Evolutionary conservation across 2,797 vertebrate genomes (phyloP), one percentile per base, ranked within the genome.

Genomic region (Melanotaenia parkinsoni): DNA sequence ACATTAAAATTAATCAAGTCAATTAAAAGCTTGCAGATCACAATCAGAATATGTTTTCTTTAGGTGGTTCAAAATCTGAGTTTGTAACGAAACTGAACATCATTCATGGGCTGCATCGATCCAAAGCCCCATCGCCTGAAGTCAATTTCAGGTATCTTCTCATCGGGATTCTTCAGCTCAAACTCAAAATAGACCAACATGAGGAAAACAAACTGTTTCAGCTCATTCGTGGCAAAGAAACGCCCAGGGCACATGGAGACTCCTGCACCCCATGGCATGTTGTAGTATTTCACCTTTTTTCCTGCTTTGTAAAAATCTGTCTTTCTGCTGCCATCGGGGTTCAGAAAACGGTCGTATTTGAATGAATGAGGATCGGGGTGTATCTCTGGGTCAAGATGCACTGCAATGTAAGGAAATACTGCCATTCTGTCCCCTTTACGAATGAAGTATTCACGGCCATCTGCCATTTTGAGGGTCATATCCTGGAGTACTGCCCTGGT

Each of bases 221-320:
- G 90, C 91, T 99, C 97, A 16, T 93, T 94, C 0, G 87, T 72
- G 45, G 97, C 97, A 0, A 99, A 96, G 86, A 96, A 98, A 1
- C 97, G 90, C 0, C 97, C 98, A 0, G 97, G 98, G 54, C 97
- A 99, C 81, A 95, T 96, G 72, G 95, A 95, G 33, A 93, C 77
- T 0, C 97, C 97, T 0, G 95, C 94, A 0, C 97, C 97, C 97
- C 97, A 99, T 0, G 97, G 97, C 97, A 99, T 97, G 89, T 0
- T 96, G 81, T 92, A 95, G 33, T 95, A 95, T 76, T 95, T 97
- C 72, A 97, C 79, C 72, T 89, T 97, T 78, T 94, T 95, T 14
- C 96, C 97, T 0, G 80, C 82, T 83, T 95, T 98, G 82, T 94
- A 96, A 88, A 99, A 99, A 18, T 95, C 85, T 0, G 91, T 94